phyloP scores from a whole-genome alignment of 2,888 invertebrate genomes.

The Gymnosoma rotundatum region DNA sequence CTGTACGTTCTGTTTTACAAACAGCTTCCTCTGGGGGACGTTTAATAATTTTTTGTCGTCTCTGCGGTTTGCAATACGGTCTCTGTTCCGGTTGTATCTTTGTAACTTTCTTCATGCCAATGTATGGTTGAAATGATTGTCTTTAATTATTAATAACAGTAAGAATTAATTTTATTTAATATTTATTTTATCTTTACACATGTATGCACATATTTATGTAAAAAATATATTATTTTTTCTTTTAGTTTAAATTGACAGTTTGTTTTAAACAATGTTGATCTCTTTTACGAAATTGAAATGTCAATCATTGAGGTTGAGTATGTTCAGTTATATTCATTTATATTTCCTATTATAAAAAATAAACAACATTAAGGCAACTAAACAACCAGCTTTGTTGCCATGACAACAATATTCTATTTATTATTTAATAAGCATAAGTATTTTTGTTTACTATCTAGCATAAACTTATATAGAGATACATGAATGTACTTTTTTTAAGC shows the following conservation, averaged over 20 bases:
- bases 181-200: neutral
- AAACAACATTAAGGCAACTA: conserved; percentile 53
- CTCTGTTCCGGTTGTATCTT: conserved; percentile 75
- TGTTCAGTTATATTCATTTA: conserved; percentile 22
- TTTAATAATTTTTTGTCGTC: conserved; percentile 65
- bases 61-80: conserved; percentile 75
- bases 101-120: conserved; percentile 70
- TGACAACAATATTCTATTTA: conserved; percentile 34
- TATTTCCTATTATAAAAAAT: conserved; percentile 31
- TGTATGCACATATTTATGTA: neutral
- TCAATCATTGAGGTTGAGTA: conserved; percentile 44
- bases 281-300: conserved; percentile 37
- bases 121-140: neutral
- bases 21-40: conserved; percentile 51
- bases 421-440: conserved; percentile 4
- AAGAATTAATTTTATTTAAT: conserved; percentile 15
- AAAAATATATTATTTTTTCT: conserved; percentile 23
- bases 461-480: neutral
- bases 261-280: conserved; percentile 36
- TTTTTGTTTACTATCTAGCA: conserved; percentile 1
- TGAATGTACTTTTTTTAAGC: neutral
- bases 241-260: conserved; percentile 54
- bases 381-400: conserved; percentile 49
- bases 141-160: conserved; percentile 10
- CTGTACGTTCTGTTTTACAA: conserved; percentile 53